These are phyloP conservation scores for Philereme vetulata DNA, from an alignment of 2,888 invertebrate genomes.

Conservation along the genomic window DNA sequence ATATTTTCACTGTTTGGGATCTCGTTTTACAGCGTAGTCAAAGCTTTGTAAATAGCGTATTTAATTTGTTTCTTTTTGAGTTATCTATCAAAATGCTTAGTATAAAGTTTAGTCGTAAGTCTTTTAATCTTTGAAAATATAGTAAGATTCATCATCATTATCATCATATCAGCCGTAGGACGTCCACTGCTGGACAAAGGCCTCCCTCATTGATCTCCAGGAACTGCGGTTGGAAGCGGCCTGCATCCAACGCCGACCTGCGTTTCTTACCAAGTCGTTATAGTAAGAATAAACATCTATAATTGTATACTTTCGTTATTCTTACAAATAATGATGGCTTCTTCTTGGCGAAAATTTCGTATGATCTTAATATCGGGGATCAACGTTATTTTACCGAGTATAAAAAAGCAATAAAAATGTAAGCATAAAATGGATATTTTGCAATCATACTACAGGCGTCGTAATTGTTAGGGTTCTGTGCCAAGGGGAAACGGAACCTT, in stretches of 20 bases:
- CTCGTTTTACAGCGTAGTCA: conserved; percentile 37
- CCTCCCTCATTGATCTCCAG: too few relatives aligned
- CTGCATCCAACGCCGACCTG: too few relatives aligned
- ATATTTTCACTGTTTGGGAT: conserved; percentile 39
- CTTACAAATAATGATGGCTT: conserved; percentile 1
- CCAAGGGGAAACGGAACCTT: too few relatives aligned
- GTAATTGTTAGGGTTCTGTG: conserved; percentile 10
- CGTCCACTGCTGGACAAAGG: too few relatives aligned
- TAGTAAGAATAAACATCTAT: neutral
- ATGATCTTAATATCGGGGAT: conserved; percentile 24
- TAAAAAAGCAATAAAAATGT: conserved; percentile 30
- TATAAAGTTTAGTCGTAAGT: conserved; percentile 14
- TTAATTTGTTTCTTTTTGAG: conserved; percentile 31
- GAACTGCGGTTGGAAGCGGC: too few relatives aligned
- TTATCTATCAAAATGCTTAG: conserved; percentile 29
- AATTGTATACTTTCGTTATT: too few relatives aligned
- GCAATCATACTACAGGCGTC: conserved; percentile 28
- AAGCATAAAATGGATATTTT: conserved; percentile 28
- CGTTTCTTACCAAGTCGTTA: too few relatives aligned
- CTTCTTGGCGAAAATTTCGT: neutral
- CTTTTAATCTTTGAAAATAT: conserved; percentile 10
- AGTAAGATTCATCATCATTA: too few relatives aligned
- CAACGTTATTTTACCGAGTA: conserved; percentile 27
- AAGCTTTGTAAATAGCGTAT: conserved; percentile 40
- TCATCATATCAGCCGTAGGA: too few relatives aligned